Evolutionary conservation across 2,888 invertebrate genomes (phyloP).

Genomic region (Drosophila prolongata): DNA sequence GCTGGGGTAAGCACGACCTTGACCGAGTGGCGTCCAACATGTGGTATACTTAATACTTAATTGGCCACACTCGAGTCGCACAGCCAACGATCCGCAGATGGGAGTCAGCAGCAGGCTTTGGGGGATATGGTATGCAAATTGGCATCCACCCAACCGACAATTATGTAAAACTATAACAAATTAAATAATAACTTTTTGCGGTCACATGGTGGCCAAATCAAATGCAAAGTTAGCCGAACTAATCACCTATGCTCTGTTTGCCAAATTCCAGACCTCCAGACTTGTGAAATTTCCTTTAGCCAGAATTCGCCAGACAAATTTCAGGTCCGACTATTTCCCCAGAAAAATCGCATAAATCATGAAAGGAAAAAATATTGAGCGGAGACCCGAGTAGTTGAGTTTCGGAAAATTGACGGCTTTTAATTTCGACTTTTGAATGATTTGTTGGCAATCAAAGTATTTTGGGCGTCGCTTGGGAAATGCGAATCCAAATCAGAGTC

Average conservation of each 20-base stretch:
- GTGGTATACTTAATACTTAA: conserved; percentile 79
- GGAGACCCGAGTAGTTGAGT: conserved; percentile 18
- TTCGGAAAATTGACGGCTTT: conserved; percentile 52
- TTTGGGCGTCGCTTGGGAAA: conserved; percentile 43
- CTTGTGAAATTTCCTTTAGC: conserved; percentile 18
- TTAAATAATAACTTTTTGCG: conserved; percentile 34
- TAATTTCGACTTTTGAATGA: conserved; percentile 65
- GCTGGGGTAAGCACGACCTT: conserved; percentile 58
- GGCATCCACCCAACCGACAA: conserved; percentile 48
- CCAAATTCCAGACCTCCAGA: conserved; percentile 4
- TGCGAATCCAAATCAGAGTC: conserved; percentile 20
- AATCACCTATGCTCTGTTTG: conserved; percentile 3
- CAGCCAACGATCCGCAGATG: conserved; percentile 19
- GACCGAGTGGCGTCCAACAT: conserved; percentile 72
- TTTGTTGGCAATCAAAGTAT: conserved; percentile 57
- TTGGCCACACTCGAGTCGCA: conserved; percentile 53
- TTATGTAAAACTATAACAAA: conserved; percentile 64
- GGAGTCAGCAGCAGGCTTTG: conserved; percentile 16
- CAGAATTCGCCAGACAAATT: conserved; percentile 25
- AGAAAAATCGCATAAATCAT: conserved; percentile 60
- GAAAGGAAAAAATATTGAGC: conserved; percentile 7
- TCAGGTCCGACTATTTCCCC: conserved; percentile 23
- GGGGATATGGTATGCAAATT: conserved; percentile 26
- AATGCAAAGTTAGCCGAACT: conserved; percentile 20
- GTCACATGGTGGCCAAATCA: conserved; percentile 31